Evolutionary conservation across 2,888 invertebrate species (phyloP), one percentile per base, ranked within the genome.

Genomic region (Margaritifera margaritifera): DNA sequence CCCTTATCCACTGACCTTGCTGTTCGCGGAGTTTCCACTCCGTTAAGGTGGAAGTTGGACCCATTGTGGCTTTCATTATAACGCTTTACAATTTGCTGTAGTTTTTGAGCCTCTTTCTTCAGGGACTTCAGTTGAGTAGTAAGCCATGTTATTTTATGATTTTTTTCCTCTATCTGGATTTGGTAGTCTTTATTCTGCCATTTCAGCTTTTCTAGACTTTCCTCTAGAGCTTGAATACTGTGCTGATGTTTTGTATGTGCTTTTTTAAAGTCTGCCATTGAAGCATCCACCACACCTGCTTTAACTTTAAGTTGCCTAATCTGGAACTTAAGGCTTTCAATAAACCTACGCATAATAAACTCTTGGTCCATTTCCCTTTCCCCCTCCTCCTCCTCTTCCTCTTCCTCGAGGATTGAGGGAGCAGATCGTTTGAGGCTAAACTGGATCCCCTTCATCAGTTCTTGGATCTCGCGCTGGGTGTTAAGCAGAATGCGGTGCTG

Each of bases 1-100:
- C 66, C 22, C 18, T 55, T 64, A 50, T 64, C 54, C 51, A 42
- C 11, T 42, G 15, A 42, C 15, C 15, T 42, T 31, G 53, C 63
- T 18, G 55, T 58, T 8, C 60, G 58, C 19, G 72, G 72, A 20
- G 69, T 70, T 51, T 77, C 79, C 19, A 82, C 78, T 27, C 77
- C 75, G 55, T 84, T 77, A 8, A 85, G 76, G 62, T 82, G 81
- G 65, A 83, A 82, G 54, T 81, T 76, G 6, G 80, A 70, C 4
- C 81, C 81, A 61, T 77, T 78, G 60, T 82, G 80, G 20, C 68
- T 72, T 56, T 81, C 80, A 70, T 84, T 84, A 65, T 83, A 83
- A 61, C 78, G 77, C 62, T 78, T 70, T 2, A 83, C 80, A 66
- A 84, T 80, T n/a, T 66, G 74, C 52, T 80, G 79, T 50, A 83